phyloP scores from a whole-genome alignment of 2,113 vertebrate genomes.

The Colistium nudipinnis region DNA sequence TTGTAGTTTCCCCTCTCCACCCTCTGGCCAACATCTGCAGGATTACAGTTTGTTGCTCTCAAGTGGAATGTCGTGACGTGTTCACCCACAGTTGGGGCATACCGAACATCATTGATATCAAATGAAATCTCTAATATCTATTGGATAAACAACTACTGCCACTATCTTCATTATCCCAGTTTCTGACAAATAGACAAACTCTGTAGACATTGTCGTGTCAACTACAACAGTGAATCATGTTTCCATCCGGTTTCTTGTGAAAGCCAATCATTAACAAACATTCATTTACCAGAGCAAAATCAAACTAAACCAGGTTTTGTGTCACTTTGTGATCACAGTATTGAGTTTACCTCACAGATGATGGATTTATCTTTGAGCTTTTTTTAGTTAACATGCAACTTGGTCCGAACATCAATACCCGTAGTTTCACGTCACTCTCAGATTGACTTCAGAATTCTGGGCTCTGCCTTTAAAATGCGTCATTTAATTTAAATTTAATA shows the following conservation, averaged over 20 bases:
- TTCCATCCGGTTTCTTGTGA: neutral
- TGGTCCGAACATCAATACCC: no score
- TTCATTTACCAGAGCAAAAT: no score
- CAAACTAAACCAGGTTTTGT: neutral
- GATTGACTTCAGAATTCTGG: no score
- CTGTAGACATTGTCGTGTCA: neutral
- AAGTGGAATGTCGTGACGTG: constrained; percentile 47
- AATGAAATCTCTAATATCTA: constrained; percentile 3
- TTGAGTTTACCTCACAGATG: no score
- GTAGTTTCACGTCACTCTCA: no score
- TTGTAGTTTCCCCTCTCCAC: neutral
- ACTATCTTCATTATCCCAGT: constrained; percentile 29
- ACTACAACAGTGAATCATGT: neutral
- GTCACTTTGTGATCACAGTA: neutral
- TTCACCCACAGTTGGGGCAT: constrained; percentile 34
- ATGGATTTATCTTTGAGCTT: neutral
- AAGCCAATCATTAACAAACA: neutral
- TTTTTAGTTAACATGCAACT: no score
- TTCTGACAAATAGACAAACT: constrained; percentile 3
- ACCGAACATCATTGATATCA: constrained; percentile 27
- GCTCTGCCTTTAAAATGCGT: no score
- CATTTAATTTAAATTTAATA: no score
- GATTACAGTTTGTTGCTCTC: constrained; percentile 21
- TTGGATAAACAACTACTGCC: constrained; percentile 48
- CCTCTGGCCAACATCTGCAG: constrained; percentile 19